Conservation (phyloP, 2,888 invertebrate species). For the Eudemis profundana region DNA sequence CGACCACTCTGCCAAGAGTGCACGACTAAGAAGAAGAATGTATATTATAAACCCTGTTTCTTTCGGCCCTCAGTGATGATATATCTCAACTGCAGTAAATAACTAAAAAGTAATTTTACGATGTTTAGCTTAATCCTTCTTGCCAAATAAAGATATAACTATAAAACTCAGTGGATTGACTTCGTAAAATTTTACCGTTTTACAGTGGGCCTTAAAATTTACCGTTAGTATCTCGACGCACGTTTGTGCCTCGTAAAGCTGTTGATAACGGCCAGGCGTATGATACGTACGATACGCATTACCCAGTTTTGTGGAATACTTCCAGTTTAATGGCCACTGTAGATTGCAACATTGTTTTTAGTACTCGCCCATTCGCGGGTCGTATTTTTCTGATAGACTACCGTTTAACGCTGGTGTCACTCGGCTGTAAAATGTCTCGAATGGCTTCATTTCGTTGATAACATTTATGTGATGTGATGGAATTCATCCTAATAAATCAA, state of each 20-base stretch:
- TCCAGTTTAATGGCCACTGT: slow-evolving; percentile 38
- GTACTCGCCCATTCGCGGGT: slow-evolving; percentile 31
- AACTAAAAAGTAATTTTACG: neutral
- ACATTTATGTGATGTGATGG: neutral
- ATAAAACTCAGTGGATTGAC: slow-evolving; percentile 22
- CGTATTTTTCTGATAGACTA: slow-evolving; percentile 35
- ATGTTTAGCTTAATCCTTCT: slow-evolving; percentile 3
- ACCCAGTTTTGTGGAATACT: slow-evolving; percentile 43
- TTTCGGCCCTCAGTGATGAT: no score
- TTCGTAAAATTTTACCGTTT: slow-evolving; percentile 37
- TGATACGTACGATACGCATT: slow-evolving; percentile 36
- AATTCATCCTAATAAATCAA: neutral
- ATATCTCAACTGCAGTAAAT: no score
- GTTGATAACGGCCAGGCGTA: slow-evolving; percentile 33
- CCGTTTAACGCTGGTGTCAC: slow-evolving; percentile 19
- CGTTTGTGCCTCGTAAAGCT: slow-evolving; percentile 37
- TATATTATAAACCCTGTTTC: no score
- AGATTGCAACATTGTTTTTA: slow-evolving; percentile 44
- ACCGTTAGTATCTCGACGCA: slow-evolving; percentile 36
- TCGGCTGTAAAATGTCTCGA: slow-evolving; percentile 2
- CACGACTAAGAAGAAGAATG: no score
- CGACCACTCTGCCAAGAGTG: no score
- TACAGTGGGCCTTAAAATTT: slow-evolving; percentile 41
- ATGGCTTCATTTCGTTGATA: neutral
- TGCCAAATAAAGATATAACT: slow-evolving; percentile 25